Conservation (phyloP, 2,113 vertebrate genomes). For the Ictalurus furcatus region DNA sequence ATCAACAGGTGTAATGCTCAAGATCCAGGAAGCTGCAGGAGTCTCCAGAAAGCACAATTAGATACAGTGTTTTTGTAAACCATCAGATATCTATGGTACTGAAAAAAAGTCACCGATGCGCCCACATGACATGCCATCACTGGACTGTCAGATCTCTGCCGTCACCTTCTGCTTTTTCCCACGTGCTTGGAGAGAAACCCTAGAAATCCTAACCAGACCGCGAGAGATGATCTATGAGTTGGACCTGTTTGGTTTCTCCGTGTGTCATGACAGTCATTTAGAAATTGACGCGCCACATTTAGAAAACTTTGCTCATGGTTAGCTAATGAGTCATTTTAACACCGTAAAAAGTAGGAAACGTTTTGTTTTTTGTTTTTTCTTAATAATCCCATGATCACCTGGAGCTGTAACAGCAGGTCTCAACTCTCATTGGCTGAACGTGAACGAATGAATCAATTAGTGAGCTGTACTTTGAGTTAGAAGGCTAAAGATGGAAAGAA, state of each 20-base stretch:
- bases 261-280: conserved; percentile 71
- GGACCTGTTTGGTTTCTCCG: conserved; percentile 49
- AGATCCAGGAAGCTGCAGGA: neutral
- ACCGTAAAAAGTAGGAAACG: conserved; percentile 56
- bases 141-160: conserved; percentile 45
- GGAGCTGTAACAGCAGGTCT: conserved; percentile 30
- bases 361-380: conserved; percentile 12
- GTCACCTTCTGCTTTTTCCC: conserved; percentile 49
- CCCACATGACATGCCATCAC: conserved; percentile 5
- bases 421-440: neutral
- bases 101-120: conserved; percentile 17
- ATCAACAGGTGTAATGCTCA: conserved; percentile 48
- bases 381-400: conserved; percentile 47
- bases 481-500: neutral
- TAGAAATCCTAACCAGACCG: conserved; percentile 54
- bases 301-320: conserved; percentile 69
- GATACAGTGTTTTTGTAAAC: conserved; percentile 17
- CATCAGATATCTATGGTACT: neutral
- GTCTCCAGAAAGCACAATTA: conserved; percentile 16
- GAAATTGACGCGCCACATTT: conserved; percentile 72
- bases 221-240: conserved; percentile 48
- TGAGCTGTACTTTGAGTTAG: neutral
- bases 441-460: neutral
- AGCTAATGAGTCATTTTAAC: conserved; percentile 66
- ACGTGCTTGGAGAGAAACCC: conserved; percentile 26